These are phyloP conservation scores for Drosophila mayaguana DNA, from an alignment of 2,888 invertebrate species.

Conservation along the genomic window DNA sequence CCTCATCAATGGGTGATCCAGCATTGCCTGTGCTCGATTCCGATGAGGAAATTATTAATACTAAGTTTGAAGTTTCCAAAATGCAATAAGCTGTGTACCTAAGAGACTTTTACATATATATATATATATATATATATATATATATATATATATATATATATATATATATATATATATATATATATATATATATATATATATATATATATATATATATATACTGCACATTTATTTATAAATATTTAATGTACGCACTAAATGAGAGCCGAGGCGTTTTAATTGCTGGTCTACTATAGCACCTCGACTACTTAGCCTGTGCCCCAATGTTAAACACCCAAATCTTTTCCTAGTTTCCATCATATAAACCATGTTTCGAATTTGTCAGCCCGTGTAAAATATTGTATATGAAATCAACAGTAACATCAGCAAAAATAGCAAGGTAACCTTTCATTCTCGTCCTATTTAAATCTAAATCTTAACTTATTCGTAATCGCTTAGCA, in stretches of 20 bases:
- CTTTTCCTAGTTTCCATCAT: constrained; percentile 8
- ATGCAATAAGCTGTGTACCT: constrained; percentile 88
- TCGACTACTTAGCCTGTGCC: constrained; percentile 16
- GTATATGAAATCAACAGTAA: constrained; percentile 64
- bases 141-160: constrained; percentile 7
- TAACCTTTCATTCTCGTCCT: constrained; percentile 39
- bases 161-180: constrained; percentile 9
- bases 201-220: constrained; percentile 11
- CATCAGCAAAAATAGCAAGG: constrained; percentile 26
- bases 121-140: constrained; percentile 6
- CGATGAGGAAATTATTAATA: constrained; percentile 93
- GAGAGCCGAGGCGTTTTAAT: constrained; percentile 30
- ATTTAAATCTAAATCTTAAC: constrained; percentile 60
- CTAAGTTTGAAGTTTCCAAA: constrained; percentile 94
- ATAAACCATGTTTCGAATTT: constrained; percentile 9
- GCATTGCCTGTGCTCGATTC: constrained; percentile 90
- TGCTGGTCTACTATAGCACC: constrained; percentile 47
- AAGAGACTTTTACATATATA: constrained; percentile 50
- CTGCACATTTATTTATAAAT: constrained; percentile 52
- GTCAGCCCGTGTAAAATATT: constrained; percentile 68
- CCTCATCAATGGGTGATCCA: constrained; percentile 90
- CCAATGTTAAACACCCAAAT: constrained; percentile 15
- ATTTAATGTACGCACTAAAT: constrained; percentile 40
- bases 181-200: constrained; percentile 16
- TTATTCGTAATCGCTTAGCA: constrained; percentile 70